Conservation (phyloP, 37 sponge, comb jelly and placozoan genomes). For the Hormiphora californensis region DNA sequence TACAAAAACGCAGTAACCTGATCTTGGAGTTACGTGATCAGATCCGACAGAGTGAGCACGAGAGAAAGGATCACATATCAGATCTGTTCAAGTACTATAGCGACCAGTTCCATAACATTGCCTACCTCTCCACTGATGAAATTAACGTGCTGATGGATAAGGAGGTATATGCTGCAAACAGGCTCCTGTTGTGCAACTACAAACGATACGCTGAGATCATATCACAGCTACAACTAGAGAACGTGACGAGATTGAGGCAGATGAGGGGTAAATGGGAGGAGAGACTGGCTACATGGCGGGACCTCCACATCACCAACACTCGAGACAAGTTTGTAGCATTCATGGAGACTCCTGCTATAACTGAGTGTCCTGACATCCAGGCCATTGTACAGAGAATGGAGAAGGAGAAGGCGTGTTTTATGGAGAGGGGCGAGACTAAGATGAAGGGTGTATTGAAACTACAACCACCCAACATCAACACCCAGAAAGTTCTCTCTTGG, state of each 20-base stretch:
- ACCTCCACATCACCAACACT: not conserved
- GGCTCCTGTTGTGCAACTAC: conserved; percentile 23
- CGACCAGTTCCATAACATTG: conserved; percentile 23
- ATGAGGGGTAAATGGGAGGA: conserved; percentile 10
- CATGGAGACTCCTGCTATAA: conserved; percentile 31
- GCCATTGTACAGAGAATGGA: not conserved
- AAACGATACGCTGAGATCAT: conserved; percentile 8
- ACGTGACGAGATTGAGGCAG: conserved; percentile 27
- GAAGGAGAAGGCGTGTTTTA: not conserved
- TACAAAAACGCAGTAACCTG: conserved; percentile 38
- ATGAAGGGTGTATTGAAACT: not conserved
- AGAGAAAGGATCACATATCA: conserved; percentile 46
- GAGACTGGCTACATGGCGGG: conserved; percentile 43
- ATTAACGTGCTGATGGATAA: conserved; percentile 26
- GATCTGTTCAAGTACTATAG: conserved; percentile 46
- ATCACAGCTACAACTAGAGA: conserved; percentile 33
- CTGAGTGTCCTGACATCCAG: conserved; percentile 27
- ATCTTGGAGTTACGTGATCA: conserved; percentile 1
- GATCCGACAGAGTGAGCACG: not conserved
- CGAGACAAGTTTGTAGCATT: conserved; percentile 2
- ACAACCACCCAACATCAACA: not conserved
- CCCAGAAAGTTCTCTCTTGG: not conserved
- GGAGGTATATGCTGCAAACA: not conserved
- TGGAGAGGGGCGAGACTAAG: conserved; percentile 10
- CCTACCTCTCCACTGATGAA: not conserved